Evolutionary conservation across 2,797 vertebrate species (phyloP).

Genomic region (Champsocephalus esox): DNA sequence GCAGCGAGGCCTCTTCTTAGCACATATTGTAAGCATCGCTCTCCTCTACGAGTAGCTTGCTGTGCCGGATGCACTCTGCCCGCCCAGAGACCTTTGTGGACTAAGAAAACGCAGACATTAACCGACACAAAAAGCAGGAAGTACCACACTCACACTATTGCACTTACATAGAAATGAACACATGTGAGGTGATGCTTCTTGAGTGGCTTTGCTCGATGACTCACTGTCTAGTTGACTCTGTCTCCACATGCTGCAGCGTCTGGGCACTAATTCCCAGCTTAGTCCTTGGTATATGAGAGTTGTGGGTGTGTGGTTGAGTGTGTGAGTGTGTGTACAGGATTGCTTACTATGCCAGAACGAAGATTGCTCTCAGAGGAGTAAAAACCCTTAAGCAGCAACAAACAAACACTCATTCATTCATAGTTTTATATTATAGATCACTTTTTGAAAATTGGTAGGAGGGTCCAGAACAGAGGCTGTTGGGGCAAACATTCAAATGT

Average conservation of each 20-base stretch:
- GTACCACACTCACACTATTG: neutral
- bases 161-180: conserved; percentile 11
- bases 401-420: conserved; percentile 25
- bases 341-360: conserved; percentile 1
- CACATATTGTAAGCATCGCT: conserved; percentile 20
- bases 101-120: neutral
- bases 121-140: neutral
- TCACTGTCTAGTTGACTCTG: conserved; percentile 56
- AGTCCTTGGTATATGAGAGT: conserved; percentile 24
- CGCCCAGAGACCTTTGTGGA: neutral
- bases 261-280: conserved; percentile 42
- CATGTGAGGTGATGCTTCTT: conserved; percentile 18
- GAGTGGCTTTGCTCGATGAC: conserved; percentile 52
- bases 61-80: conserved; percentile 8
- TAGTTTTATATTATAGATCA: neutral
- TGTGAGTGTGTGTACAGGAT: neutral
- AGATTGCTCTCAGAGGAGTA: conserved; percentile 10
- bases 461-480: neutral
- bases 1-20: conserved; percentile 17
- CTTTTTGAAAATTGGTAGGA: neutral
- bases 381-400: conserved; percentile 17
- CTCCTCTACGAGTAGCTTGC: conserved; percentile 9
- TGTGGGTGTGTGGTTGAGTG: neutral
- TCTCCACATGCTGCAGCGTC: conserved; percentile 49
- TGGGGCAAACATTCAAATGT: neutral